phyloP scores from a whole-genome alignment of 2,888 invertebrate species.

The Eupithecia dodoneata region DNA sequence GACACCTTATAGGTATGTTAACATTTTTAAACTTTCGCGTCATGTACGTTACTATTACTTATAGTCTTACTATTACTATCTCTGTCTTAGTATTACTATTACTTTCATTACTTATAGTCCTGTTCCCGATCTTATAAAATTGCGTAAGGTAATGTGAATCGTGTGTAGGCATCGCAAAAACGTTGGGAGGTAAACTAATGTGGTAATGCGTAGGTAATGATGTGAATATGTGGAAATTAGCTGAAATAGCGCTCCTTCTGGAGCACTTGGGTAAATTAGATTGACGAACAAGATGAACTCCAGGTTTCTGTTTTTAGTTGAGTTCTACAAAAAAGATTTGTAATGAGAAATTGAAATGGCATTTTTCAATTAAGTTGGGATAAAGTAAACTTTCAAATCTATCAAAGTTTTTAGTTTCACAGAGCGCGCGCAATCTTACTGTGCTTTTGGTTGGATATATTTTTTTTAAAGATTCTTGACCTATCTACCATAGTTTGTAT shows the following conservation, averaged over 20 bases:
- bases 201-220: constrained; percentile 20
- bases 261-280: not conserved
- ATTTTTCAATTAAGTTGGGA: not conserved
- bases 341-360: not conserved
- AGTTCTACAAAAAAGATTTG: not conserved
- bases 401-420: no score
- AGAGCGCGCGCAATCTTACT: no score
- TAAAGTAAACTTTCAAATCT: no score
- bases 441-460: no score
- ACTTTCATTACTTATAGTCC: not conserved
- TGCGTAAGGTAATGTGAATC: constrained; percentile 28
- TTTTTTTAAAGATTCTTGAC: no score
- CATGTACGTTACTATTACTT: no score
- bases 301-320: not conserved
- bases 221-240: constrained; percentile 27
- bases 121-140: constrained; percentile 22
- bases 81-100: no score
- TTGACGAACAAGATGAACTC: not conserved
- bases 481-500: no score
- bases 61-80: no score
- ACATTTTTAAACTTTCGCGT: no score
- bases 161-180: constrained; percentile 30
- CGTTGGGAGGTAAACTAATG: constrained; percentile 1
- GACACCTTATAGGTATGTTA: not conserved
- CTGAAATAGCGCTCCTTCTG: constrained; percentile 15